Base-by-base conservation (phyloP, 2,797 vertebrate species). In the Malurus leucopterus region DNA sequence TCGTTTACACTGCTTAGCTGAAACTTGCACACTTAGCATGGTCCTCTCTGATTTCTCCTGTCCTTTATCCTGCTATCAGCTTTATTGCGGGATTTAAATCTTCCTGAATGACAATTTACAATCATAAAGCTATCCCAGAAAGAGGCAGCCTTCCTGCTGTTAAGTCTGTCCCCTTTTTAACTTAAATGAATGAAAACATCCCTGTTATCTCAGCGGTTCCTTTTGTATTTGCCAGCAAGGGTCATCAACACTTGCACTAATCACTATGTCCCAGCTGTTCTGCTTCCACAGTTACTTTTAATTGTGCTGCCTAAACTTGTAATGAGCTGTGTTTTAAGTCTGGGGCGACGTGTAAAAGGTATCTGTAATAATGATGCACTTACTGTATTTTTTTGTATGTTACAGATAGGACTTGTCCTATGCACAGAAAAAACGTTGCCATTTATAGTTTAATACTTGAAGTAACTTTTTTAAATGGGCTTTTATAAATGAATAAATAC, bases 381-480 rank as follows among this genome's bases (percentile, higher is more conserved):
- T 94, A 50, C 10, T 95, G 61, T 93, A 89, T 90, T 95, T 95
- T 88, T 95, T 95, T 95, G 38, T 92, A 95, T 71, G 90, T 90
- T 94, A 87, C 86, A 91, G 79, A 89, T 89, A 88, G 95, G 88
- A 94, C 50, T 91, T 43, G 86, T 92, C 93, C 87, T 93, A 93
- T 93, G 93, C 94, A 92, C 92, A 96, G 90, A 95, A 84, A 95
- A 96, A 95, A 95, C 2, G 38, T 93, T 95, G 94, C 94, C 91
- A 94, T 95, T 94, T 94, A 92, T 89, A 86, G 81, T 95, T 96
- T 92, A 94, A 93, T 96, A 96, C 93, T 97, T 96, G 94, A 96
- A 95, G 78, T 89, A 92, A 94, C 91, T 96, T 96, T 96, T 96
- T 96, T 49, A 96, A 96, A 94, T 20, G 75, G 93, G 93, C 91